Evolutionary conservation across 1,140 invertebrate genomes (phyloP).

Genomic region (Bradynema listronoti): DNA sequence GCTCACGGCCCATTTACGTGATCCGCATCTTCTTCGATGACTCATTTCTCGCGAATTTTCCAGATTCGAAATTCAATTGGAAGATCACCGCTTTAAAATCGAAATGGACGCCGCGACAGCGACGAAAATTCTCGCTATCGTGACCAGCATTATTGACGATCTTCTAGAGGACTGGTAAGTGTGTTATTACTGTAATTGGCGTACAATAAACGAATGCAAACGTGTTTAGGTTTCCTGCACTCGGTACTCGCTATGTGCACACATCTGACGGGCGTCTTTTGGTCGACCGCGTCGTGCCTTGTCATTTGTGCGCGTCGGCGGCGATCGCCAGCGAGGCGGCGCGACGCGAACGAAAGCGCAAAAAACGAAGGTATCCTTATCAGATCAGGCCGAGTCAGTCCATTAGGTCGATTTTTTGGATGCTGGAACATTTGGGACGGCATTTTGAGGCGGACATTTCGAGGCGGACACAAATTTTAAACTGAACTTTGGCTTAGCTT

Average conservation of each 20-base stretch:
- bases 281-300: conserved; percentile 86
- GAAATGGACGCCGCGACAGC: conserved; percentile 67
- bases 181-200: conserved; percentile 22
- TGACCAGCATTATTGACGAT: conserved; percentile 93
- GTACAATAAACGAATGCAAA: background rate
- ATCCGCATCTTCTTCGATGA: no score
- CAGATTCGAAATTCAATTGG: conserved; percentile 17
- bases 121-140: conserved; percentile 76
- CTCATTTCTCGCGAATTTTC: no score
- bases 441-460: no score
- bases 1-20: no score
- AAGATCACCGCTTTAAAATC: conserved; percentile 23
- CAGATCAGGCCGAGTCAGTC: no score
- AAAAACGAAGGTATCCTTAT: no score
- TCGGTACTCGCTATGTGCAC: conserved; percentile 88
- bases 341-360: no score
- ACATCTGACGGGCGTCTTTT: conserved; percentile 89
- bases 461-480: no score
- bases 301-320: conserved; percentile 67
- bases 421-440: no score
- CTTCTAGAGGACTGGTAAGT: conserved; percentile 91
- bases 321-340: no score
- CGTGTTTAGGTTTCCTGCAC: conserved; percentile 46
- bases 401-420: no score
- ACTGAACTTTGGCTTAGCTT: no score